Base-by-base conservation (phyloP, 1,140 invertebrate genomes). In the Drosophila willistoni region DNA sequence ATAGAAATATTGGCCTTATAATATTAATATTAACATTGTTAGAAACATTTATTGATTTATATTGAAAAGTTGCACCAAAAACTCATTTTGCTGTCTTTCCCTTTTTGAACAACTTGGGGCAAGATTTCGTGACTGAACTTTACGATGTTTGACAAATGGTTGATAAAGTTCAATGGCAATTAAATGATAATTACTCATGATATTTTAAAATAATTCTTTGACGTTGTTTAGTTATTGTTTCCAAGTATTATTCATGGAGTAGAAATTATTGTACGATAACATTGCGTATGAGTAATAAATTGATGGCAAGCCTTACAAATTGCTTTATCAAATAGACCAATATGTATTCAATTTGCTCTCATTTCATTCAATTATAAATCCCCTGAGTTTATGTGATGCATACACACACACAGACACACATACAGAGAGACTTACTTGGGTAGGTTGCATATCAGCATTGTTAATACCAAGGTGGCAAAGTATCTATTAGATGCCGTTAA, bases 401-500 rank as follows among this genome's bases (percentile, higher is more conserved):
- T 3, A 36, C 34, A 4, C 3, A 39, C 36, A 39, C 10, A 39
- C 10, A 39, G 41, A 55, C 65, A 66, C 22, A 41, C 64, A 64
- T 33, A 62, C 33, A 47, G 13, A 33, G 7, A 22, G 14, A 47
- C 14, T 4, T 1, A 47, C 14, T 4, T 1, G 5, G 3, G 7
- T 10, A 47, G 3, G 14, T 29, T 25, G 19, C 68, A 68, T 51
- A 68, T 71, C 70, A 71, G 78, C 54, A 82, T 70, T 82, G 72
- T 62, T 87, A 73, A 73, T 82, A 77, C 76, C 79, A 73, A 86
- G 83, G 83, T 86, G 83, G 59, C 83, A 87, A 86, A 86, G 83
- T 83, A 87, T 89, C 83, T 83, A 89, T 86, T 86, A 86, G 83
- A 83, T 86, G 83, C 83, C 84, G 83, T 86, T 86, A 86, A 83